Conservation (phyloP, 2,797 vertebrate species). For the Eulemur mongoz region DNA sequence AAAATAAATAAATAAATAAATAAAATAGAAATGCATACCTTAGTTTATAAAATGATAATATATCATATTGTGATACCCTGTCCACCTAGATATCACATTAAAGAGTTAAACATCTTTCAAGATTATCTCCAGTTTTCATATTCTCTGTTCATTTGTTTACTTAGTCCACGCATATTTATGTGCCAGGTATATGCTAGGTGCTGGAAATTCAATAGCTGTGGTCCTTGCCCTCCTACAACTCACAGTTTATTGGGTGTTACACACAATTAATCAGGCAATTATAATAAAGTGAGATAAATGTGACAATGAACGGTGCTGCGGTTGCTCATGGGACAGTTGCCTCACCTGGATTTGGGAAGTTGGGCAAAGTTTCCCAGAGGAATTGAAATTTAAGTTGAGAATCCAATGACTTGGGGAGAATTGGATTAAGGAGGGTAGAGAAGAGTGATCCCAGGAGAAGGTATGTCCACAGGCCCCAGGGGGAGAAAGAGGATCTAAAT, state of each 20-base stretch:
- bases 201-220: background rate
- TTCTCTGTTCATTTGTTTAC: background rate
- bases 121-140: background rate
- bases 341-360: background rate
- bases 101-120: background rate
- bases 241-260: background rate
- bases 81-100: background rate
- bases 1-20: no score
- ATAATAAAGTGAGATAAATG: background rate
- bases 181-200: background rate
- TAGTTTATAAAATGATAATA: background rate
- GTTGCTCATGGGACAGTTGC: background rate
- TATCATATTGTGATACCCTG: background rate
- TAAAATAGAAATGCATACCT: background rate
- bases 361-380: background rate
- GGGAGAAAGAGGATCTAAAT: no score
- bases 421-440: background rate
- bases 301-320: accelerated
- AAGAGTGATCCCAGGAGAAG: background rate
- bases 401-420: background rate
- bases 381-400: background rate
- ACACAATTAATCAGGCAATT: background rate
- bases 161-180: background rate
- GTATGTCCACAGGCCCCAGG: background rate
- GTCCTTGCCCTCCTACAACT: background rate